Base-by-base conservation (phyloP, 2,888 invertebrate species). In the Leptopterna dolabrata region DNA sequence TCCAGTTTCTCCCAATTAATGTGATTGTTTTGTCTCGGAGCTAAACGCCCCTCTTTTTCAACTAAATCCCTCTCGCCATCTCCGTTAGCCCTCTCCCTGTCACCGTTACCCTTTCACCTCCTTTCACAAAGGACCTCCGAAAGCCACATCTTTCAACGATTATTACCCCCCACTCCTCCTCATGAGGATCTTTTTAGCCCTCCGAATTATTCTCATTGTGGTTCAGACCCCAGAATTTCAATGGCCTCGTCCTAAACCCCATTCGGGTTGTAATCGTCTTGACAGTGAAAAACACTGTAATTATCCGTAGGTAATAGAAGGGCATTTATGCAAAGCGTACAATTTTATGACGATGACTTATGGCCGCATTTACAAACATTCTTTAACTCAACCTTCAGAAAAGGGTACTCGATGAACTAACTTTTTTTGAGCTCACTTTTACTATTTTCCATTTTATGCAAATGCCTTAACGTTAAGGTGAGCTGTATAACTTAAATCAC, bases 1-100 rank as follows among this genome's bases (percentile, higher is more conserved):
- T 73, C 73, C 73, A 30, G 36, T 36, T 73, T 19, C 73, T 36
- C 73, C 73, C 73, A 73, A 73, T 73, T 73, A 73, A 73, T 73
- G 73, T 73, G 73, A 73, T 73, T 73, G 73, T 73, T 73, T 73
- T 73, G 73, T 73, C 73, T 73, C 36, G 30, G 16, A 19, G 1
- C 29, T 13, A 29, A 55, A 55, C 19, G n/a, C 0, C 19, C 71
- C 71, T 24, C 71, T 11, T 73, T 36, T 73, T 36, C 13, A 29
- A 73, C 73, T 19, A 73, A 73, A 30, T 41, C 30, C 73, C 24
- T 36, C 70, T 19, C 47, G 3, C 47, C 47, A n/a, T n/a, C n/a
- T n/a, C n/a, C n/a, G n/a, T n/a, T n/a, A n/a, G n/a, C n/a, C n/a
- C n/a, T n/a, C n/a, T n/a, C n/a, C n/a, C n/a, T n/a, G n/a, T n/a